Evolutionary conservation across 2,113 vertebrate genomes (phyloP), one percentile per base, ranked within the genome.

Genomic region (Dendropsophus ebraccatus): DNA sequence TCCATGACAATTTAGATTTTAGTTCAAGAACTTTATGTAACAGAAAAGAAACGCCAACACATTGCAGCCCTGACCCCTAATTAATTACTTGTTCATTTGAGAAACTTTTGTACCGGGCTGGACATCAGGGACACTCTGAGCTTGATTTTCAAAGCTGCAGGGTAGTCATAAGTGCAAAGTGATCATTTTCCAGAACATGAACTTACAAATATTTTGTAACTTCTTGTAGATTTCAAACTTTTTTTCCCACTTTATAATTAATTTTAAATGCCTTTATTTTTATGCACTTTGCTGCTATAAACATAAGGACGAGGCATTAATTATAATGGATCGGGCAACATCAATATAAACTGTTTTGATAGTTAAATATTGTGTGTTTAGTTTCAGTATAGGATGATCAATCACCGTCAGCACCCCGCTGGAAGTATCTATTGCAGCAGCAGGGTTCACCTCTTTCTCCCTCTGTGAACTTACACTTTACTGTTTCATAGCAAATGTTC

Each of bases 261-360:
- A 62, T 49, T 49, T 21, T 30, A 41, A 62, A 41, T 62, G 52
- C 60, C 14, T 65, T n/a, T 8, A 13, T 47, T 76, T 37, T n/a
- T 14, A 28, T 16, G 17, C 19, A 23, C 45, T 5, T 47, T 19
- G 35, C 50, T 76, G 70, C 72, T 84, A 23, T 35, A 4, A 76
- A 41, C 52, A 75, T 45, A 84, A 75, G 58, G 70, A 62, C 30
- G 23, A 47, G 52, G 17, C 70, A 75, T 62, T 84, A 47, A 84
- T 76, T 84, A 84, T 49, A 75, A 62, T 49, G 35, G 41, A 76
- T 19, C 41, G 23, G 72, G 60, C 82, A 76, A 45, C 82, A 84
- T 75, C 82, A 84, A 76, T 76, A 49, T 17, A 49, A 84, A 84
- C 54, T 12, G 82, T 84, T 84, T 70, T 84, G 82, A 76, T 76